These are phyloP conservation scores for Eremobia ochroleuca DNA, from an alignment of 2,888 invertebrate genomes.

Conservation along the genomic window DNA sequence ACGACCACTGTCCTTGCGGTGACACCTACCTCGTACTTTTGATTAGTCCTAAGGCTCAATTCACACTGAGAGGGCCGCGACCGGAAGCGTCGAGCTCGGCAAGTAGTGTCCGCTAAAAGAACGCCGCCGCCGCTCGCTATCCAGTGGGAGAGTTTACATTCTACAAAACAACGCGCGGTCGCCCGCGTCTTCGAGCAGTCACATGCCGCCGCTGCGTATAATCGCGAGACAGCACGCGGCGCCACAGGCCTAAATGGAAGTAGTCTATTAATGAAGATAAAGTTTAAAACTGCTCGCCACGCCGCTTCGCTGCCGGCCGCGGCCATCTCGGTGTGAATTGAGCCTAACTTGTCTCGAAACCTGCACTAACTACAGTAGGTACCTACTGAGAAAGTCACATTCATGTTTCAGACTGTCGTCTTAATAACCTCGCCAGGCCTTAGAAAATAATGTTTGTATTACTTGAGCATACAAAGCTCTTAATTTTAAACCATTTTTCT, in stretches of 20 bases:
- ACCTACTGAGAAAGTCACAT: slow-evolving; percentile 17
- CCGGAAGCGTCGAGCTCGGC: neutral
- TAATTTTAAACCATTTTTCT: slow-evolving; percentile 1
- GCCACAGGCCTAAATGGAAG: neutral
- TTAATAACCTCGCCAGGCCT: slow-evolving; percentile 4
- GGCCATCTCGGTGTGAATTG: neutral
- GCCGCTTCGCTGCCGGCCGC: neutral
- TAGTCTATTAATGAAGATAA: neutral
- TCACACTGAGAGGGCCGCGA: neutral
- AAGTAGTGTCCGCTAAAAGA: neutral
- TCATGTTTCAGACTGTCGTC: slow-evolving; percentile 4
- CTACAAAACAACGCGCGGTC: neutral
- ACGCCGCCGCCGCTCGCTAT: neutral
- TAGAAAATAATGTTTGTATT: neutral
- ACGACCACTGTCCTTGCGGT: slow-evolving; percentile 55
- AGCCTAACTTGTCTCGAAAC: slow-evolving; percentile 16
- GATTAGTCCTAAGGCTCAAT: slow-evolving; percentile 7
- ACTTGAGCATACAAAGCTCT: slow-evolving; percentile 1
- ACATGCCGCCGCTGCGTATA: neutral
- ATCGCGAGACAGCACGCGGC: neutral
- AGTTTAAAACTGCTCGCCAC: neutral
- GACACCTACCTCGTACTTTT: slow-evolving; percentile 45
- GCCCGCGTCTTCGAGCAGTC: neutral
- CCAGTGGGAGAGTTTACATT: neutral
- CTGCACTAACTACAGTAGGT: neutral